A percentile compares a stretch with the other conserved stretches of the same genome.
Conservation (phyloP, 2,888 invertebrate species). For the Poecilobothrus nobilitatus region DNA sequence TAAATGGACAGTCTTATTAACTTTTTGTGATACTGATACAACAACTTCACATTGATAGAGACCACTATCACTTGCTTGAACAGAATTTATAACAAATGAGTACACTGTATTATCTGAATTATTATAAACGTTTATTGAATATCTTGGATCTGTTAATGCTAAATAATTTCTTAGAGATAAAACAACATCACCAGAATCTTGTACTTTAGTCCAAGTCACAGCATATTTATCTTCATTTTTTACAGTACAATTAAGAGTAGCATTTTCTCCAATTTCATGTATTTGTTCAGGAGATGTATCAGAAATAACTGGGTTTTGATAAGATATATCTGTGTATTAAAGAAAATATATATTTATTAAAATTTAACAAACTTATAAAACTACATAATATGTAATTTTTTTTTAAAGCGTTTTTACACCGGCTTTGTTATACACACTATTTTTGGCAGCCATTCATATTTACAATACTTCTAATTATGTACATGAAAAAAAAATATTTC, state of each 20-base stretch:
- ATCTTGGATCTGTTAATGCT: conserved; percentile 36
- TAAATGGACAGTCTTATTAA: conserved; percentile 34
- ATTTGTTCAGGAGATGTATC: conserved; percentile 21
- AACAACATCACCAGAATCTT: conserved; percentile 33
- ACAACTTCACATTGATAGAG: conserved; percentile 42
- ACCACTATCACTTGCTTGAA: conserved; percentile 39
- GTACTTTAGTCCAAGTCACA: conserved; percentile 39
- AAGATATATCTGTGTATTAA: conserved; percentile 16
- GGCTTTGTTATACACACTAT: conserved; percentile 3
- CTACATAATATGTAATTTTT: neutral
- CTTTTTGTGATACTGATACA: conserved; percentile 35
- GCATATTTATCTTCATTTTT: conserved; percentile 35
- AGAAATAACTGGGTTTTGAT: conserved; percentile 20
- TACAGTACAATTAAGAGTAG: conserved; percentile 40
- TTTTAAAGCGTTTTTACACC: neutral
- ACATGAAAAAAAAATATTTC: too few relatives aligned
- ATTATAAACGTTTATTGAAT: conserved; percentile 31
- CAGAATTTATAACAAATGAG: conserved; percentile 35
- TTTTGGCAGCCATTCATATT: conserved; percentile 4
- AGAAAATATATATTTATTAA: neutral
- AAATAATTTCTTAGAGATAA: conserved; percentile 37
- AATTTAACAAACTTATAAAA: neutral
- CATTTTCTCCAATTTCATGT: conserved; percentile 33
- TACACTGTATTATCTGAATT: conserved; percentile 33
- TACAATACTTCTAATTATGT: too few relatives aligned